A percentile compares a stretch with the other conserved stretches of the same genome.
These are phyloP conservation scores for Turritopsis dohrnii DNA, from an alignment of 30 jellyfish, hydroid and myxozoan species.

Conservation along the genomic window DNA sequence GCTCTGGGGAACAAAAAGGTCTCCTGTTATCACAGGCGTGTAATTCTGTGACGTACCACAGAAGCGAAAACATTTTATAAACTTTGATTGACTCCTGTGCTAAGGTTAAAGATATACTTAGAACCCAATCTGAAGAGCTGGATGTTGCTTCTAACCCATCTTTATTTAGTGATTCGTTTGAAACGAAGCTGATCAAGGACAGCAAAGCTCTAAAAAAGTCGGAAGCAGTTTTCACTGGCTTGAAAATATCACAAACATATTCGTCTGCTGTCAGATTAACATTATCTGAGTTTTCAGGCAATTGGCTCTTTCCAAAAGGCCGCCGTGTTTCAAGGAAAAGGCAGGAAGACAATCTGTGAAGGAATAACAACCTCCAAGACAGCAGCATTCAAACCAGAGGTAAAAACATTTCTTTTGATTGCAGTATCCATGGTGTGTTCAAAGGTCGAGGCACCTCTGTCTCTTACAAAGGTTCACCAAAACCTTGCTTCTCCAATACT, in stretches of 20 bases:
- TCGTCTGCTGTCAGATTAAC: too few species aligned
- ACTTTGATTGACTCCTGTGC: neutral
- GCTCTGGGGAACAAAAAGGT: neutral
- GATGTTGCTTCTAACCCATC: neutral
- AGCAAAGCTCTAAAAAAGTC: too few species aligned
- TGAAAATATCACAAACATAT: too few species aligned
- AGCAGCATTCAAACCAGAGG: neutral
- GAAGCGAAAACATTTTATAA: neutral
- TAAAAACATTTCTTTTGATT: neutral
- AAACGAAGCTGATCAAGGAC: too few species aligned
- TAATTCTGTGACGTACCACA: too few species aligned
- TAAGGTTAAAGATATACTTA: neutral
- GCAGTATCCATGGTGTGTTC: neutral
- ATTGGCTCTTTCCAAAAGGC: conserved; percentile 6
- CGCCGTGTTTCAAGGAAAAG: neutral
- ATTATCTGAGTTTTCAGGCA: too few species aligned
- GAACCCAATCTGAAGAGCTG: conserved; percentile 2
- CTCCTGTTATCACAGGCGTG: neutral
- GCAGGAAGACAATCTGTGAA: neutral
- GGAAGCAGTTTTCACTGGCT: too few species aligned
- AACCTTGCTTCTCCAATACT: neutral
- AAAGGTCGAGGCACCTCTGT: neutral
- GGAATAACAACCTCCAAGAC: neutral
- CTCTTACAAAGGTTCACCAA: neutral
- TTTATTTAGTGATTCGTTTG: conserved; percentile 5